Base-by-base conservation (phyloP, 2,888 invertebrate genomes). In the Drymonia ruficornis region DNA sequence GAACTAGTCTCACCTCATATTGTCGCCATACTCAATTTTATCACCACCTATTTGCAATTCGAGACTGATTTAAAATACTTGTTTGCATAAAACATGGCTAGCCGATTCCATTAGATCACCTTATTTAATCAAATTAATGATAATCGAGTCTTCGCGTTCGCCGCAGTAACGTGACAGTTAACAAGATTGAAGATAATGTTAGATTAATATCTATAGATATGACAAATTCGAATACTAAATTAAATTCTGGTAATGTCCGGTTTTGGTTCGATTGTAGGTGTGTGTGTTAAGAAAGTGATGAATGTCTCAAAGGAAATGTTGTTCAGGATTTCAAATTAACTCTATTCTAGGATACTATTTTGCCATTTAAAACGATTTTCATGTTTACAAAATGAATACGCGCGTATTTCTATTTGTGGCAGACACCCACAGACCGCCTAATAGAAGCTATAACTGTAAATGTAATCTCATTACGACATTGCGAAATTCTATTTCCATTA, bases 31-130 rank as follows among this genome's bases (percentile, higher is more conserved):
- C 73, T 76, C 70, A 76, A 82, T 78, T 84, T 86, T 83, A 83
- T 79, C 75, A 76, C 73, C 67, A 76, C 69, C 74, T 80, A 80
- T 84, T 84, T 80, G 80, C 84, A 80, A 83, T 86, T 85, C 79
- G 73, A 66, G 74, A 74, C 77, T 84, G 80, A 85, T 86, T 86
- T 85, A 83, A 80, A 70, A 76, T 71, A 71, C 65, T 81, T 76
- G 77, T 87, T 86, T 82, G 83, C 83, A 85, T 88, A 83, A 78
- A 82, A 87, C 83, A 83, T 82, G 81, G 64, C 74, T 78, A 78
- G 77, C 74, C 74, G 66, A 78, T 80, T 80, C 65, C 59, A 76
- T 81, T 81, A 78, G 75, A 83, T 87, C 81, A 80, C 78, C 73
- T 80, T 80, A 80, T 82, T 81, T 78, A 80, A 80, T 76, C 77